Evolutionary conservation across 2,888 invertebrate species (phyloP).

Genomic region (Ophonus ardosiacus): DNA sequence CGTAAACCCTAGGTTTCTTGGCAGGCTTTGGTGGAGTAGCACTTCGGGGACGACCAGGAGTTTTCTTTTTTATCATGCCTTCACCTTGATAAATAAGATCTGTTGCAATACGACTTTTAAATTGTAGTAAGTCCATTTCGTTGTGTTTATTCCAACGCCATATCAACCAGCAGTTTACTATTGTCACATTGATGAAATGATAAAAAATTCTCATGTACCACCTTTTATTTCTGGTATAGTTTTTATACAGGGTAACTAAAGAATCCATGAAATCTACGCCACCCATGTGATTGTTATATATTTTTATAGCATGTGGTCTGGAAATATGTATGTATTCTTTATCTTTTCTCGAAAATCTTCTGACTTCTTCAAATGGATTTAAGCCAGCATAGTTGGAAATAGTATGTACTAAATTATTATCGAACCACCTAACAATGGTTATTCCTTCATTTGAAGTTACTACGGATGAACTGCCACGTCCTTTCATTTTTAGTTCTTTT

Average conservation of each 20-base stretch:
- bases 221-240: not conserved
- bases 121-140: no score
- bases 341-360: not conserved
- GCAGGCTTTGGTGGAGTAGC: not conserved
- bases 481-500: not conserved
- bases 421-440: not conserved
- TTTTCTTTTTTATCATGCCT: not conserved
- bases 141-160: not conserved
- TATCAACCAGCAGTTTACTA: not conserved
- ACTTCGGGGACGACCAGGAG: not conserved
- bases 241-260: not conserved
- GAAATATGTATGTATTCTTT: not conserved
- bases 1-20: not conserved
- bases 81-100: not conserved
- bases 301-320: not conserved
- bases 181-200: not conserved
- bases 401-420: not conserved
- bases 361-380: not conserved
- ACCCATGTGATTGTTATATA: not conserved
- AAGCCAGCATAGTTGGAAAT: not conserved
- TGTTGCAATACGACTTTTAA: not conserved
- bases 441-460: not conserved
- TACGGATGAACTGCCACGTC: not conserved
- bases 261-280: no score
- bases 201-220: not conserved